phyloP scores from a whole-genome alignment of 2,888 invertebrate genomes.

The Caenorhabditis imperialis region DNA sequence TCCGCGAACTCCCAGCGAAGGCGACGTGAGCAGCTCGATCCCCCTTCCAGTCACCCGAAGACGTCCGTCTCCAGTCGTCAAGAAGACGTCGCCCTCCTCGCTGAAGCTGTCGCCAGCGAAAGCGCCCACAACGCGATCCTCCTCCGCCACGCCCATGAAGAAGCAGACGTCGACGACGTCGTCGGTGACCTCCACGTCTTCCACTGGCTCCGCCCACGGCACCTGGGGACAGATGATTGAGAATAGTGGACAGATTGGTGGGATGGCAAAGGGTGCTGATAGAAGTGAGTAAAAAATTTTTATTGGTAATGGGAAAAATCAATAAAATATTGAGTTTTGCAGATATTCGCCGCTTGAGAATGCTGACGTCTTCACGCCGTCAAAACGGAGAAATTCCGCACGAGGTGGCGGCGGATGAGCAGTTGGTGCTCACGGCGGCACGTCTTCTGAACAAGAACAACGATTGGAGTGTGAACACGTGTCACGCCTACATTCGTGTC shows the following conservation, averaged over 20 bases:
- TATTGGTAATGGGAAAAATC: no score
- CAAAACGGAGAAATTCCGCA: slow-evolving; percentile 13
- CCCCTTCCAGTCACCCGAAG: slow-evolving; percentile 3
- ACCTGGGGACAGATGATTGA: no score
- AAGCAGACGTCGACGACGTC: slow-evolving; percentile 16
- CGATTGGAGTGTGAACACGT: slow-evolving; percentile 44
- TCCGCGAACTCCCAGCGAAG: slow-evolving; percentile 45
- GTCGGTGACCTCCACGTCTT: no score
- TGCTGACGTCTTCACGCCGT: slow-evolving; percentile 23
- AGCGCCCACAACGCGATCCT: slow-evolving; percentile 9
- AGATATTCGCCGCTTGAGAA: slow-evolving; percentile 29
- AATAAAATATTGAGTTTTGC: no score
- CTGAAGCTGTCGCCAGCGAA: background rate
- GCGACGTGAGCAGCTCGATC: slow-evolving; percentile 5
- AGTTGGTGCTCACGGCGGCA: slow-evolving; percentile 19
- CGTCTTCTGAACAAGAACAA: slow-evolving; percentile 25
- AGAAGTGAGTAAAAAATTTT: no score
- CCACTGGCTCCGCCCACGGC: no score
- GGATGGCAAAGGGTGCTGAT: no score
- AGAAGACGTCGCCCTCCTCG: slow-evolving; percentile 28
- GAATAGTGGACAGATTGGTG: no score
- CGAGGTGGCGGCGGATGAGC: slow-evolving; percentile 26
- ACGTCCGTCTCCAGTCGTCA: slow-evolving; percentile 28
- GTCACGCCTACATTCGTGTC: slow-evolving; percentile 36
- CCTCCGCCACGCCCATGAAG: slow-evolving; percentile 14